Base-by-base conservation (phyloP, 2,888 invertebrate species). In the Synanthedon andrenaeformis region DNA sequence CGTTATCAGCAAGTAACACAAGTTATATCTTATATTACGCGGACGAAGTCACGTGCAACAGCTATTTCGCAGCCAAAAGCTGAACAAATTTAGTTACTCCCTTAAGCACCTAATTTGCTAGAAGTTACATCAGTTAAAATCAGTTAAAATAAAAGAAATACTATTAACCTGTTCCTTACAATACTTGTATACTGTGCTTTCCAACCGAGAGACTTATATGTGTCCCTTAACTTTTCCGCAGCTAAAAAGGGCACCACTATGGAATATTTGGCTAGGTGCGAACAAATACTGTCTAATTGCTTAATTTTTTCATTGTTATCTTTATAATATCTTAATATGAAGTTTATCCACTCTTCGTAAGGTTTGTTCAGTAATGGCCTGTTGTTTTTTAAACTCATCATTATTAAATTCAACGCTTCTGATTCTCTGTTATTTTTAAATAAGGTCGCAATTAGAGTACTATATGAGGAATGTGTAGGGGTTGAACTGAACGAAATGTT, bases 401-500 rank as follows among this genome's bases (percentile, higher is more conserved):
- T 68, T n/a, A 94, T 73, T 14, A 92, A 60, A 55, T 86, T 78
- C 88, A 92, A 89, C 0, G 91, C 94, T 52, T 91, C 66, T 49
- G 88, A 76, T 53, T 85, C 79, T 58, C 90, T 89, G 51, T 89
- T 79, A 56, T 90, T 79, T 56, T 72, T 74, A 69, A 93, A 92
- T 2, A 93, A 89, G 53, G 92, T 90, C 12, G 76, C 66, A 57
- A 90, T 80, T 23, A 92, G 54, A 1, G 79, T 77, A 62, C 89
- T 89, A 58, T 90, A 91, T 0, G 89, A 76, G 1, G 67, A 62
- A 54, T 78, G 68, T 58, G 78, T 79, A 2, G 91, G 91, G 3
- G 65, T 70, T 54, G 72, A 61, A 23, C 83, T 82, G 10, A 89
- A 49, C 66, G 89, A 83, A 52, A 91, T 88, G 67, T 91, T 90